Evolutionary conservation across 2,113 vertebrate species (phyloP).

Genomic region (Dasyurus viverrinus): DNA sequence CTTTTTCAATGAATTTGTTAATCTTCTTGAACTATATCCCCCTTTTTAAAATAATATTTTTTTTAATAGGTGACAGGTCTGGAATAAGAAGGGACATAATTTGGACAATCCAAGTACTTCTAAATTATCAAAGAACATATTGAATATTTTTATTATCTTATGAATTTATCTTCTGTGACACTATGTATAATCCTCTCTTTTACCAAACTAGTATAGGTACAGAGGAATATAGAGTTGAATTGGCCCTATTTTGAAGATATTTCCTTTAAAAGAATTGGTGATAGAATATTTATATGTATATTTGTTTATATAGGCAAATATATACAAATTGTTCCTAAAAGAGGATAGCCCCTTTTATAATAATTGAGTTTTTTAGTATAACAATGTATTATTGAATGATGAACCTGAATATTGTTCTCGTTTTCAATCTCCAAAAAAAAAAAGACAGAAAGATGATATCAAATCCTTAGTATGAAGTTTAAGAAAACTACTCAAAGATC

Average conservation of each 20-base stretch:
- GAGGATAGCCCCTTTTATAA: rapidly evolving
- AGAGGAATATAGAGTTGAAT: not conserved
- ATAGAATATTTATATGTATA: not conserved
- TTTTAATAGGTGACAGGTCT: not conserved
- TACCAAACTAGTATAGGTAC: not conserved
- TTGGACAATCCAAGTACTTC: not conserved
- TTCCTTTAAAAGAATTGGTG: not conserved
- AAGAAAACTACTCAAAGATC: not conserved
- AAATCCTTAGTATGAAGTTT: not conserved
- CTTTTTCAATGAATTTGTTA: not conserved
- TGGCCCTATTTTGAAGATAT: not conserved
- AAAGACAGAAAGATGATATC: not conserved
- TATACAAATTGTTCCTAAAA: not conserved
- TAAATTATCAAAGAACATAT: not conserved
- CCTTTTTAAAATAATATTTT: no score
- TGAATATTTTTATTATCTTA: not conserved
- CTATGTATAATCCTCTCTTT: not conserved
- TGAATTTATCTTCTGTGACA: not conserved
- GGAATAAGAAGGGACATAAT: not conserved
- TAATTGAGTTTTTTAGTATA: not conserved
- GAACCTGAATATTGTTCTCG: not conserved
- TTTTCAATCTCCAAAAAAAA: not conserved
- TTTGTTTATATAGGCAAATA: not conserved
- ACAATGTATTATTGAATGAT: not conserved
- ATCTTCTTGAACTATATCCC: no score